Evolutionary conservation across 2,888 invertebrate genomes (phyloP), one percentile per base, ranked within the genome.

Genomic region (Hyposoter dolosus): DNA sequence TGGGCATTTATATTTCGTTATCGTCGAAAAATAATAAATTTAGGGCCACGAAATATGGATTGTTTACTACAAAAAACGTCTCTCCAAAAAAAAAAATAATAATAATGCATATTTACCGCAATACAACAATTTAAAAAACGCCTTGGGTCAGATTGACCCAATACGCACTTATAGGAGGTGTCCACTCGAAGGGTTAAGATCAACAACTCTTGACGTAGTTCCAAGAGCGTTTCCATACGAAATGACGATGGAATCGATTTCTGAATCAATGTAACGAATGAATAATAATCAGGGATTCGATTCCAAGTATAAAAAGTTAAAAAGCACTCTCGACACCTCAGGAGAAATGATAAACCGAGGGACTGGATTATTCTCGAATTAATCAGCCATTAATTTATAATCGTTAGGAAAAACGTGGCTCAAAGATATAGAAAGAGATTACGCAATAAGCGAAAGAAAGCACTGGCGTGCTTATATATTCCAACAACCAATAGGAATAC

Each of bases 331-430:
- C 74, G 82, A 85, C 85, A 69, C 77, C 68, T 75, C 28, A 12
- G n/a, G 60, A 65, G 74, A 23, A 0, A 85, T 78, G 77, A 85
- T 82, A 82, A 85, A 82, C 68, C 78, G 68, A 63, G 77, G 35
- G 81, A 84, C 84, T 50, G 78, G 68, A 78, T 50, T 47, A 81
- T 82, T 82, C 77, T 82, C 84, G 82, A 82, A 85, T 85, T 82
- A 79, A 85, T 85, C 78, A 85, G 77, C 68, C 82, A 74, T 85
- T 75, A 78, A 78, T 85, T 85, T 65, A 85, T 63, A 75, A 78
- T 82, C 82, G 66, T 63, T 19, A 19, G 10, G 74, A 78, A 85
- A 79, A 78, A 45, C 32, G 53, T 28, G 28, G 60, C 45, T 43
- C 35, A 50, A 74, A 78, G 82, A 78, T 60, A 28, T 50, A 23